phyloP scores from a whole-genome alignment of 2,888 invertebrate genomes.

The Sarcophaga variegata region DNA sequence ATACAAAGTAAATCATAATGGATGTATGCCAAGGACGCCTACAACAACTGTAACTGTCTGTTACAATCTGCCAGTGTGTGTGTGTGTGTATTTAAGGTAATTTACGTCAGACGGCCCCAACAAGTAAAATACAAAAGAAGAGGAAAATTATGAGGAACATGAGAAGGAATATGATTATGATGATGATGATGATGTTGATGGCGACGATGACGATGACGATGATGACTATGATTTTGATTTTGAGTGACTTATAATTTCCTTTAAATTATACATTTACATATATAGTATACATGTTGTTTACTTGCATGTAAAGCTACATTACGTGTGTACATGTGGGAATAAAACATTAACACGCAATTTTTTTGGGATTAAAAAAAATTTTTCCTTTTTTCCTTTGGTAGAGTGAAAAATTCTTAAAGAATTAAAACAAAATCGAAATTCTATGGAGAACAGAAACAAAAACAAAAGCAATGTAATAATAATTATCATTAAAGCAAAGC shows the following conservation, averaged over 20 bases:
- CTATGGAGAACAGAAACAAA: constrained; percentile 16
- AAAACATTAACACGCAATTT: constrained; percentile 67
- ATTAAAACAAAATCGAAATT: constrained; percentile 29
- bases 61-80: background rate
- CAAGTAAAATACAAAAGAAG: constrained; percentile 33
- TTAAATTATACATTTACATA: constrained; percentile 28
- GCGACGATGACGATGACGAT: constrained; percentile 14
- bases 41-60: constrained; percentile 20
- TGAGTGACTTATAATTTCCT: constrained; percentile 69
- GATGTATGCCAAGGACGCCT: constrained; percentile 66
- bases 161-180: constrained; percentile 7
- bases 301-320: background rate
- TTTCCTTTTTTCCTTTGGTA: constrained; percentile 28
- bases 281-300: constrained; percentile 2
- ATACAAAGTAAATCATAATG: constrained; percentile 56
- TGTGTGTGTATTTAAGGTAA: constrained; percentile 40
- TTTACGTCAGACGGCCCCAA: constrained; percentile 63
- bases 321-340: constrained; percentile 54
- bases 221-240: constrained; percentile 63
- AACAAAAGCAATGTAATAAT: background rate
- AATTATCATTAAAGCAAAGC: constrained; percentile 54
- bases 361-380: constrained; percentile 36
- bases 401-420: constrained; percentile 20
- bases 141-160: background rate
- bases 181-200: constrained; percentile 56